Evolutionary conservation across 1,140 invertebrate genomes (phyloP).

Genomic region (fruit fly (Drosophila melanogaster)): Release_6_plus_ISO1_MT NT_033779.5:16378001-16378500

Average conservation of each 20-base stretch:
- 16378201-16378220: slow-evolving; percentile 68
- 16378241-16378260: slow-evolving; percentile 74
- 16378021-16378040: no score
- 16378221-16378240: slow-evolving; percentile 72
- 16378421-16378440: slow-evolving; percentile 83
- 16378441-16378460: slow-evolving; percentile 82
- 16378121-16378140: slow-evolving; percentile 7
- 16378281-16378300: slow-evolving; percentile 29
- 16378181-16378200: slow-evolving; percentile 12
- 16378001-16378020: no score
- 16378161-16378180: slow-evolving; percentile 38
- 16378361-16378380: slow-evolving; percentile 18
- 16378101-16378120: not conserved
- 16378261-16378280: slow-evolving; percentile 43
- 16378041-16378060: no score
- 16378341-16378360: slow-evolving; percentile 66
- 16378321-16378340: slow-evolving; percentile 51
- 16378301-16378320: slow-evolving; percentile 28
- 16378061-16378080: not conserved
- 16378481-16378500: slow-evolving; percentile 67
- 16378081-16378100: not conserved
- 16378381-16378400: slow-evolving; percentile 30
- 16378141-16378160: slow-evolving; percentile 25
- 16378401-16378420: slow-evolving; percentile 74
- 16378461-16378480: slow-evolving; percentile 51